These are phyloP conservation scores for Cydia pomonella DNA, from an alignment of 1,140 invertebrate species.

Conservation along the genomic window DNA sequence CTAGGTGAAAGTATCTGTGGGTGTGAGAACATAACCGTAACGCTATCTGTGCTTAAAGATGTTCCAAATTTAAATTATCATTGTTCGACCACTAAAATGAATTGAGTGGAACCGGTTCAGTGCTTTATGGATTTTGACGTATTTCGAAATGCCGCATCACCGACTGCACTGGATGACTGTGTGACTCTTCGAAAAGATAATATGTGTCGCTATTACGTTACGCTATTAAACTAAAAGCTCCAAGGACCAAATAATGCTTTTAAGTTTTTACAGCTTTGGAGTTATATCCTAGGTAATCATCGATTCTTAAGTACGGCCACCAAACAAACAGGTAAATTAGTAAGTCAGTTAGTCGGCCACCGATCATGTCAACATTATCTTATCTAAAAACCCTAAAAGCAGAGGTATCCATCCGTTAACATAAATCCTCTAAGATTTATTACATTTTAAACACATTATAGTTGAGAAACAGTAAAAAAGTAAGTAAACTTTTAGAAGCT, in stretches of 20 bases:
- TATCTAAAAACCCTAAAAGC: slow-evolving; percentile 21
- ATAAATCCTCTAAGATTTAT: neutral
- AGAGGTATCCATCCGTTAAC: neutral
- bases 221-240: neutral
- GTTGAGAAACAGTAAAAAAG: neutral
- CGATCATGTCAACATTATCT: neutral
- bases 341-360: neutral
- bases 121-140: slow-evolving; percentile 18
- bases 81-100: slow-evolving; percentile 27
- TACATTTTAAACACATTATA: neutral
- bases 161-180: neutral
- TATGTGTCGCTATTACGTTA: neutral
- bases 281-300: neutral
- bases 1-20: slow-evolving; percentile 30
- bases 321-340: neutral
- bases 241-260: neutral
- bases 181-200: neutral
- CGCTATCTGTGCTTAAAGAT: slow-evolving; percentile 29
- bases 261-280: neutral
- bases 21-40: slow-evolving; percentile 33
- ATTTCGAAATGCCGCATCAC: neutral
- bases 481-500: neutral
- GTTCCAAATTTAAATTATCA: slow-evolving; percentile 33
- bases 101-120: slow-evolving; percentile 17
- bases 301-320: neutral